phyloP scores from a whole-genome alignment of 1,140 invertebrate species.

The Rhynchophorus ferrugineus region DNA sequence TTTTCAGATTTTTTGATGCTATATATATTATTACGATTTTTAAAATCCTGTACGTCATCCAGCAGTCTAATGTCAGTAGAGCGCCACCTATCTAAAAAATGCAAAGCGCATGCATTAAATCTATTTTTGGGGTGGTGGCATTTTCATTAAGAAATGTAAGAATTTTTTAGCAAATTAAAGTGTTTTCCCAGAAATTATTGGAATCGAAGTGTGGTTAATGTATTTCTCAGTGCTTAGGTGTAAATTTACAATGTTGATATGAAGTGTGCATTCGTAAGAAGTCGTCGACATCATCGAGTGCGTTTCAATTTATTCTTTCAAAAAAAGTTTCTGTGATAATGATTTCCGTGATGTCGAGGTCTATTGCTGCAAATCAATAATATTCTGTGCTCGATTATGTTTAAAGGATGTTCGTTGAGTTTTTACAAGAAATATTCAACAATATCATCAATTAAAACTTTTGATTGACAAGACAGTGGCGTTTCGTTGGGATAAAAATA shows the following conservation, averaged over 20 bases:
- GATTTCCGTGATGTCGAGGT: slow-evolving; percentile 18
- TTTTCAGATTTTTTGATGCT: too few species aligned
- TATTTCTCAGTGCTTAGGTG: neutral
- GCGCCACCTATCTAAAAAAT: too few species aligned
- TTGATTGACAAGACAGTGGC: too few species aligned
- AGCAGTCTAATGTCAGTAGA: too few species aligned
- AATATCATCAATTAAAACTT: too few species aligned
- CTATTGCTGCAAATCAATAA: slow-evolving; percentile 8
- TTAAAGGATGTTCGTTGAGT: neutral
- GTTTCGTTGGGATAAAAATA: too few species aligned
- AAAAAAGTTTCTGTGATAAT: slow-evolving; percentile 8
- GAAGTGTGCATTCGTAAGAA: slow-evolving; percentile 1
- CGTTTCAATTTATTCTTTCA: slow-evolving; percentile 23
- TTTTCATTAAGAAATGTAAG: slow-evolving; percentile 25
- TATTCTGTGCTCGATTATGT: neutral
- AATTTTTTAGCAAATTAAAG: slow-evolving; percentile 18
- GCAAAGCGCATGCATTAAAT: too few species aligned
- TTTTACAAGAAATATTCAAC: too few species aligned
- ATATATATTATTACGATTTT: too few species aligned
- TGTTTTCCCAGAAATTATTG: slow-evolving; percentile 9
- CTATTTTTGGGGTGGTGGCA: slow-evolving; percentile 27
- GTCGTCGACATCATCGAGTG: slow-evolving; percentile 13
- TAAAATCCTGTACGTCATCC: too few species aligned
- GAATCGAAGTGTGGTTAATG: neutral
- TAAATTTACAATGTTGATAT: neutral